Evolutionary conservation across 2,888 invertebrate genomes (phyloP), one percentile per base, ranked within the genome.

Genomic region (Gryllus longicercus): DNA sequence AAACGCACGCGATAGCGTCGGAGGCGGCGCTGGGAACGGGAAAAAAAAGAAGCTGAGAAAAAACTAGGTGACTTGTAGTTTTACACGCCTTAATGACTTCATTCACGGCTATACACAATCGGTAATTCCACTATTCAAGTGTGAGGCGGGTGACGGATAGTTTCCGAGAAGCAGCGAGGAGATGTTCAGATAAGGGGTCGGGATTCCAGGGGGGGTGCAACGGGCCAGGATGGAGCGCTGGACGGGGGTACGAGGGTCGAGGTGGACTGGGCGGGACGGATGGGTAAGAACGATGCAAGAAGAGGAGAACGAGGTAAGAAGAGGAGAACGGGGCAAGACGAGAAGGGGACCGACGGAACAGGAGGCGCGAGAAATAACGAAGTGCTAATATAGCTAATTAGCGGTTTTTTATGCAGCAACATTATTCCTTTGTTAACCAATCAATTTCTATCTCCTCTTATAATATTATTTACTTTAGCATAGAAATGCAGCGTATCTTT

Each of bases 1-100:
- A 63, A 63, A 63, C 63, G 63, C 63, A 63, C 63, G 63, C 63
- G 63, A 63, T 63, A 63, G 63, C 8, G 63, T 63, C 63, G 63
- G 38, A 38, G 38, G n/a, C 63, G 16, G 63, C 14, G 63, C 63
- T 63, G 63, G 12, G 63, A 63, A 63, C 63, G 63, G n/a, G 8
- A 16, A 63, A 63, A 16, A n/a, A 63, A 63, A n/a, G 16, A 63
- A 63, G n/a, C 4, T 16, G 63, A 63, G 63, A 63, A n/a, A 16
- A 8, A 63, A 18, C 16, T 63, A 63, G 63, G 63, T 63, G 63
- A 63, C 63, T 63, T 63, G 63, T 63, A 63, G 63, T 63, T 63
- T 63, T 63, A 63, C 63, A 63, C 63, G 63, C 63, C 63, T 63
- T 63, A 63, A 63, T 63, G 63, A 63, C 63, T 63, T 63, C 63